phyloP scores from a whole-genome alignment of 1,140 invertebrate genomes.

The Zaprionus lachaisei region DNA sequence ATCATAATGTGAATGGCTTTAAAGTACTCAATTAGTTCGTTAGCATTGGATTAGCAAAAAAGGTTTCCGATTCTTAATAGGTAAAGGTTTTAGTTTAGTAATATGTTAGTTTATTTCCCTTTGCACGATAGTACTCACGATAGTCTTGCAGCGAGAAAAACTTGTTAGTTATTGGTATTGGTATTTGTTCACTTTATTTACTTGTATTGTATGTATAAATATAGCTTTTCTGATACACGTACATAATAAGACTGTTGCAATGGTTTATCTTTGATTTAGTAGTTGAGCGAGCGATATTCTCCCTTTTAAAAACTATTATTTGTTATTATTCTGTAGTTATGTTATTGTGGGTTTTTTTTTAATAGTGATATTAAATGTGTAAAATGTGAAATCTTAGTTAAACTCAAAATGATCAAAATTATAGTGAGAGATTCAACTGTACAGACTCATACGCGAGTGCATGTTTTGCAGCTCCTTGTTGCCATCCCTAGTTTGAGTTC shows the following conservation, averaged over 20 bases:
- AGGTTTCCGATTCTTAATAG: not conserved
- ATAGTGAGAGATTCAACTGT: not conserved
- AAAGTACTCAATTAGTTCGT: not conserved
- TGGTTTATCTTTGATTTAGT: conserved; percentile 32
- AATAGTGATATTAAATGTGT: not conserved
- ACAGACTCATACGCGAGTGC: not conserved
- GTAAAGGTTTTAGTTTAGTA: not conserved
- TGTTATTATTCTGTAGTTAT: conserved; percentile 1
- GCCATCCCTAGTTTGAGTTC: conserved; percentile 36
- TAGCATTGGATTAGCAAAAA: not conserved
- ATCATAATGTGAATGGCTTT: not conserved
- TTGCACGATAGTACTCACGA: not conserved
- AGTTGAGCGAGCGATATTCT: conserved; percentile 27
- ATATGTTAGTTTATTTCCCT: not conserved
- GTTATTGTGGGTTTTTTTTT: not conserved
- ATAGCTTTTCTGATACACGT: conserved; percentile 27
- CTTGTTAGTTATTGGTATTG: conserved; percentile 22
- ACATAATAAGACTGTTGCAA: conserved; percentile 29
- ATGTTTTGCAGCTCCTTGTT: conserved; percentile 12
- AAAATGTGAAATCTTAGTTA: not conserved
- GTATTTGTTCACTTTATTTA: conserved; percentile 37
- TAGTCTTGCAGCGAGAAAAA: conserved; percentile 17
- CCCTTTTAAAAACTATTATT: not conserved
- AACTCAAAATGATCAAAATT: not conserved
- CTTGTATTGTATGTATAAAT: conserved; percentile 10